Conservation (phyloP, 2,797 vertebrate species). For the Spheniscus humboldti region DNA sequence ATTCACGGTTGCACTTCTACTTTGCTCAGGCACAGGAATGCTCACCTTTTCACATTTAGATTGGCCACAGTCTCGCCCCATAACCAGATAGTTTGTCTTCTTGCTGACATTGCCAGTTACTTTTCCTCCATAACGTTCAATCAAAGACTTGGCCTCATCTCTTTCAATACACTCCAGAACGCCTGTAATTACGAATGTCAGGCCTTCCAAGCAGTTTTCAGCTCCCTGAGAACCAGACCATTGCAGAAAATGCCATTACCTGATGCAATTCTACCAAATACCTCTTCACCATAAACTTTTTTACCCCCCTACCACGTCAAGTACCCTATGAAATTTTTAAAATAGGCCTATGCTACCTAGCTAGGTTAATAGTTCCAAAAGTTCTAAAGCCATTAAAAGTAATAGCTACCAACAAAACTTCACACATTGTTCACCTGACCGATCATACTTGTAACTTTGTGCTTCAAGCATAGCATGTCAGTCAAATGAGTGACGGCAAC, state of each 20-base stretch:
- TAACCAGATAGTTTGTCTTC: conserved; percentile 90
- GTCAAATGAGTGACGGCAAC: neutral
- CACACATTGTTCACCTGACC: neutral
- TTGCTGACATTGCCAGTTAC: conserved; percentile 95
- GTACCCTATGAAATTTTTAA: neutral
- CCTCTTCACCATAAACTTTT: neutral
- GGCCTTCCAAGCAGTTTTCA: conserved; percentile 95
- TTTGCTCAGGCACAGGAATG: fast-evolving
- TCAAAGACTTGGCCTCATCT: conserved; percentile 89
- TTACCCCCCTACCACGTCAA: neutral
- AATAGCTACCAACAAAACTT: neutral
- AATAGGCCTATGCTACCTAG: neutral
- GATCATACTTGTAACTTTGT: neutral
- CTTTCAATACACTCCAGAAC: conserved; percentile 95
- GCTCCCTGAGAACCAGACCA: conserved; percentile 80
- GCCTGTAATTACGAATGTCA: conserved; percentile 93
- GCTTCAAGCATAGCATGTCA: neutral
- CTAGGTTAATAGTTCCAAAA: neutral
- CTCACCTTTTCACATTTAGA: conserved; percentile 92
- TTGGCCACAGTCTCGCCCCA: conserved; percentile 89
- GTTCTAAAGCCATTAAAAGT: neutral
- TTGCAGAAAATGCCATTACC: neutral
- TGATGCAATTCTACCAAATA: neutral
- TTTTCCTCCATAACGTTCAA: conserved; percentile 95
- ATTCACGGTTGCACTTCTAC: neutral